Conservation (phyloP, 2,888 invertebrate genomes). For the Diploptera punctata region DNA sequence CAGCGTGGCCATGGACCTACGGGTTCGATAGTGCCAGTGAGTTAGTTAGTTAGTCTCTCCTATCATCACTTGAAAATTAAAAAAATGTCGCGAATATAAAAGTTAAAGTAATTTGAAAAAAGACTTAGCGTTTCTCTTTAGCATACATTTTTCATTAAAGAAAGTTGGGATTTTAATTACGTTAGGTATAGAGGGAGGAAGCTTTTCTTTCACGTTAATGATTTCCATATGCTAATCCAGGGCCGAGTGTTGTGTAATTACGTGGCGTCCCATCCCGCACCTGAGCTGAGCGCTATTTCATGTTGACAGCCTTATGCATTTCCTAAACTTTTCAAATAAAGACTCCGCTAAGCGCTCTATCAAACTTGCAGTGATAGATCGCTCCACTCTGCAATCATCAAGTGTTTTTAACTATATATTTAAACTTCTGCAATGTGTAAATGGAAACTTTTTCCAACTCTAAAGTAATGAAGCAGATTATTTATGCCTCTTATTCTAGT, state of each 20-base stretch:
- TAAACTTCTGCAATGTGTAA: too few species aligned
- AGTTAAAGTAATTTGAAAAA: too few species aligned
- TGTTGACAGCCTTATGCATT: conserved; percentile 7
- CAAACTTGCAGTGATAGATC: neutral
- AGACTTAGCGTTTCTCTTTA: conserved; percentile 1
- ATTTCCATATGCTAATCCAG: conserved; percentile 39
- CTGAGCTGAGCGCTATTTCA: conserved; percentile 32
- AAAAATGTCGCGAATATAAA: too few species aligned
- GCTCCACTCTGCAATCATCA: too few species aligned
- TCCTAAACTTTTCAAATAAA: neutral
- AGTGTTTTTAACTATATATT: too few species aligned
- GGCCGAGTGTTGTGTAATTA: conserved; percentile 26
- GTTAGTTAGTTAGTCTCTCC: too few species aligned
- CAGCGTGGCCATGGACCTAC: too few species aligned
- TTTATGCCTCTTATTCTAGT: too few species aligned
- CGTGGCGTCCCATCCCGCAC: conserved; percentile 21
- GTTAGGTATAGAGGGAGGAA: neutral
- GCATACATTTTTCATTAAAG: conserved; percentile 33
- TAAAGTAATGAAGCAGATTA: too few species aligned
- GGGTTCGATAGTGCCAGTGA: too few species aligned
- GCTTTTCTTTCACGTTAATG: conserved; percentile 33
- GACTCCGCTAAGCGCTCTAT: neutral
- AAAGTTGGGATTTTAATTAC: conserved; percentile 35
- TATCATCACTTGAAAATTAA: too few species aligned
- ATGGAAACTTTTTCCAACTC: too few species aligned